Evolutionary conservation across 1,140 invertebrate genomes (phyloP).

Genomic region (Notospermus geniculatus): DNA sequence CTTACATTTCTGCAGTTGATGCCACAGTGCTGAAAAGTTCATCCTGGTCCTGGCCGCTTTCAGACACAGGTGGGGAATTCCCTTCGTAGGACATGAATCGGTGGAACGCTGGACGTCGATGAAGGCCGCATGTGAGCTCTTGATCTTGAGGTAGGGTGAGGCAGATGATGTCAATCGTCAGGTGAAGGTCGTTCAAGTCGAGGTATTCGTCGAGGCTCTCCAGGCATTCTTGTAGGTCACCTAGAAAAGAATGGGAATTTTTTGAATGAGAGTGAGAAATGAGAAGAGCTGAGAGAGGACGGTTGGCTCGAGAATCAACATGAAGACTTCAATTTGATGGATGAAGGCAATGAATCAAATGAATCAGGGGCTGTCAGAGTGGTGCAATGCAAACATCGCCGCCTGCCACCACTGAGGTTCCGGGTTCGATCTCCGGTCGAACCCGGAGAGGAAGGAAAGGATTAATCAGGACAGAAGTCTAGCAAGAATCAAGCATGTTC

Average conservation of each 20-base stretch:
- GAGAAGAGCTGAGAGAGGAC: neutral
- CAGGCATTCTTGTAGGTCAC: conserved; percentile 51
- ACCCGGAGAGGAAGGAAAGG: neutral
- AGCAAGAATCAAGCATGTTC: neutral
- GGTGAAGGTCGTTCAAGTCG: conserved; percentile 43
- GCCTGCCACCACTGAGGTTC: no score
- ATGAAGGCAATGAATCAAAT: no score
- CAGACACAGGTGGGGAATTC: neutral
- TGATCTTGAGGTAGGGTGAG: conserved; percentile 65
- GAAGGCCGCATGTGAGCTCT: conserved; percentile 26
- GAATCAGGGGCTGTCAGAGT: no score
- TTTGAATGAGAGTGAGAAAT: no score
- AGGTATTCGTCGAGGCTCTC: conserved; percentile 36
- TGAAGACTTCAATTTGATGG: no score
- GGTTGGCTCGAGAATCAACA: no score
- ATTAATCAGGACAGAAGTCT: neutral
- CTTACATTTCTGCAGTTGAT: neutral
- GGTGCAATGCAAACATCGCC: no score
- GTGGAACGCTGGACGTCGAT: neutral
- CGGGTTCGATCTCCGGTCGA: no score
- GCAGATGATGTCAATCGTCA: conserved; percentile 71
- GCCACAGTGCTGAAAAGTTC: neutral
- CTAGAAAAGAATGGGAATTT: conserved; percentile 24
- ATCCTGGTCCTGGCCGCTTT: neutral
- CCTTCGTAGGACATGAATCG: neutral